Percentiles rank a stretch among this genome's conserved stretches.
Conservation (phyloP, 2,113 vertebrate genomes). For the Ameiurus melas region DNA sequence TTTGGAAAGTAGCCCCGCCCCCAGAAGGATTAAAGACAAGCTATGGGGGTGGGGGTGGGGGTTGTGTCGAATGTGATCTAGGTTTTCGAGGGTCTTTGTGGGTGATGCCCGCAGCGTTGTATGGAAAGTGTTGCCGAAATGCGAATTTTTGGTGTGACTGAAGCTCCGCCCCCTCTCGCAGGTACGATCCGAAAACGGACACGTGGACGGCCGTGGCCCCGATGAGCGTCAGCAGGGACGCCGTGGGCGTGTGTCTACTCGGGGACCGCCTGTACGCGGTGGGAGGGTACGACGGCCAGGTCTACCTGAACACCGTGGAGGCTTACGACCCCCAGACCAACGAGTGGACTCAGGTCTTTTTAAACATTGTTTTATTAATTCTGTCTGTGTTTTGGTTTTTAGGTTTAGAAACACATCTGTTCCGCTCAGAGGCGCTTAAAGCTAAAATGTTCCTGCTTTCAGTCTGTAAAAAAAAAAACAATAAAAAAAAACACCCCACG, state of each 20-base stretch:
- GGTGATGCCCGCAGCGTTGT: neutral
- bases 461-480: too few relatives aligned
- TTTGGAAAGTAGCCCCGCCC: neutral
- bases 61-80: too few relatives aligned
- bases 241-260: slow-evolving; percentile 96
- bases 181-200: slow-evolving; percentile 97
- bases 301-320: slow-evolving; percentile 93
- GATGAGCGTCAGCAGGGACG: slow-evolving; percentile 97
- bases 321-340: slow-evolving; percentile 97
- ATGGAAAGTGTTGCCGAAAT: neutral
- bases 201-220: slow-evolving; percentile 96
- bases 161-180: slow-evolving; percentile 55
- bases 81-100: neutral
- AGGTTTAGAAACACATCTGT: too few relatives aligned
- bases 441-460: too few relatives aligned
- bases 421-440: too few relatives aligned
- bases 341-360: slow-evolving; percentile 89
- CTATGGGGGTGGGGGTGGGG: too few relatives aligned
- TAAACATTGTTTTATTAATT: too few relatives aligned
- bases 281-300: slow-evolving; percentile 94
- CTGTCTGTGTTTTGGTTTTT: neutral
- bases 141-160: neutral
- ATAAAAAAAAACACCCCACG: too few relatives aligned
- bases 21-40: neutral
- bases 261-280: slow-evolving; percentile 94